Evolutionary conservation across 2,888 invertebrate genomes (phyloP).

Genomic region (Thalpophila matura): DNA sequence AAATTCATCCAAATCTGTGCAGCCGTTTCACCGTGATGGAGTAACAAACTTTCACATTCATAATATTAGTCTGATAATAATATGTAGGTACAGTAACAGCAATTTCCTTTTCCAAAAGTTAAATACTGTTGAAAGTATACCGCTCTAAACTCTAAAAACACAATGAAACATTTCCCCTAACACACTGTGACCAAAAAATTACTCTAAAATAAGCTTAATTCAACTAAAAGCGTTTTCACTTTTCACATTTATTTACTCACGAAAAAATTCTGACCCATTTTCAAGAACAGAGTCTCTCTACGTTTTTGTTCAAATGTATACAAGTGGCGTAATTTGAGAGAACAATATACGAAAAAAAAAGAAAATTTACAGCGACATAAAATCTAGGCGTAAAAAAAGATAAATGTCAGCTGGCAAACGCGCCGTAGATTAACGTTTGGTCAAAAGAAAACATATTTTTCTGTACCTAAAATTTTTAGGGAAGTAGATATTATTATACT

Average conservation of each 20-base stretch:
- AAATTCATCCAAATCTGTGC: too few relatives aligned
- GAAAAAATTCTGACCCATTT: conserved; percentile 50
- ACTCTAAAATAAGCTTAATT: conserved; percentile 16
- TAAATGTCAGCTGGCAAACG: conserved; percentile 29
- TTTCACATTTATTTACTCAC: conserved; percentile 25
- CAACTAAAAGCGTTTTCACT: conserved; percentile 21
- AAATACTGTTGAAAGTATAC: too few relatives aligned
- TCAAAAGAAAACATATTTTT: conserved; percentile 39
- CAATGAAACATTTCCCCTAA: background rate
- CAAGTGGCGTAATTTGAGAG: conserved; percentile 41
- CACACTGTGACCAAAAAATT: conserved; percentile 17
- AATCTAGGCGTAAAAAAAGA: conserved; percentile 34
- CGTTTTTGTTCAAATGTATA: conserved; percentile 50
- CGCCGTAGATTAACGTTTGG: conserved; percentile 33
- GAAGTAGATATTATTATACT: too few relatives aligned
- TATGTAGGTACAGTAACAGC: too few relatives aligned
- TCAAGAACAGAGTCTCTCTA: conserved; percentile 20
- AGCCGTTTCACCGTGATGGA: too few relatives aligned
- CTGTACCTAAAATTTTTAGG: conserved; percentile 1
- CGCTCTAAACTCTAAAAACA: background rate
- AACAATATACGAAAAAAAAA: conserved; percentile 30
- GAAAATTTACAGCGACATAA: conserved; percentile 26
- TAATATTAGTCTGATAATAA: too few relatives aligned
- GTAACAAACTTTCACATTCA: too few relatives aligned
- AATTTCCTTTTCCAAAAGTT: too few relatives aligned